Base-by-base conservation (phyloP, 2,113 vertebrate species). In the Istiophorus platypterus region DNA sequence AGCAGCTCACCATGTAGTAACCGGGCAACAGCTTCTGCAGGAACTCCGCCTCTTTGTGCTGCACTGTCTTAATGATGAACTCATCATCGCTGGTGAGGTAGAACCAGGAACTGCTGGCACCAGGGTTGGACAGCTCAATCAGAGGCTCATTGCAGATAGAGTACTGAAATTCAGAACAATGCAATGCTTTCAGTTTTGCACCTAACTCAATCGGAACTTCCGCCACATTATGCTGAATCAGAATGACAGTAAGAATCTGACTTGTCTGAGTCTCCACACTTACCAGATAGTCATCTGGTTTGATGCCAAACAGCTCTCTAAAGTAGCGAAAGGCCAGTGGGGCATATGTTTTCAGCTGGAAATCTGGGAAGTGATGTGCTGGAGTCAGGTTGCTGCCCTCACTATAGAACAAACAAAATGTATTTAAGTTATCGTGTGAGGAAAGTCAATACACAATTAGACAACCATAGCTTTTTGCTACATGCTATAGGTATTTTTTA, bases 31-130 rank as follows among this genome's bases (percentile, higher is more conserved):
- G 92, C 89, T 99, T 99, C 93, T 99, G 98, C 85, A 99, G 96
- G 89, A 99, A 99, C 89, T 99, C 98, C 0, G 98, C 98, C 91
- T 99, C 98, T 92, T 99, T 99, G 82, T 96, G 96, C 90, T 98
- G 97, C 88, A 99, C 97, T 3, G 98, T 99, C 95, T 99, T 99
- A 86, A 99, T 99, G 89, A 99, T 99, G 91, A 99, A 99, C 87
- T 99, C 97, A 0, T 99, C 98, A 47, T 97, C 98, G 2, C 97
- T 97, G 87, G 98, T 99, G 80, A 99, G 95, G 92, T 99, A 99
- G 94, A 99, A 99, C 93, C 98, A 96, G 62, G 97, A 99, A 37
- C 98, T 98, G 88, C 98, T 99, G 86, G 98, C 98, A 3, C 98
- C 98, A 0, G 98, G 97, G 90, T 99, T 99, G 80, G 96, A 96